Evolutionary conservation across 2,113 vertebrate species (phyloP), one percentile per base, ranked within the genome.

Genomic region (Platycercus adscitus): DNA sequence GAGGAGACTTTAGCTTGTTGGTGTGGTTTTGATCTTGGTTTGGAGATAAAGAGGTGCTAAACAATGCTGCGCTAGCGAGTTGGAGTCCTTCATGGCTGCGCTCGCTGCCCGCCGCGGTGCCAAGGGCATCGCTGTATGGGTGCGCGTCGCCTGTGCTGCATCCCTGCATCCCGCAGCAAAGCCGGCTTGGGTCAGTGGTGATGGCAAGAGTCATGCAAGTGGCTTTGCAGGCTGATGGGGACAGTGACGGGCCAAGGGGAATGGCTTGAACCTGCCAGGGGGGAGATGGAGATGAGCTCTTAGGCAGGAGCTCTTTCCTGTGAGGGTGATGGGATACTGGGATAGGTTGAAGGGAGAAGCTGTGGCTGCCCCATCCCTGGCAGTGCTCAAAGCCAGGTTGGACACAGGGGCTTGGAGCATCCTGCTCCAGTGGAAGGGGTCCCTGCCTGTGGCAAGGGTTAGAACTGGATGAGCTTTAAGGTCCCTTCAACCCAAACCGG

Each of bases 21-120:
- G 88, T 95, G 96, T 0, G 96, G 95, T 95, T 95, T 96, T 92
- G 85, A 89, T 95, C 86, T 97, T 5, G 96, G 95, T 97, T 96
- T 95, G 86, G 25, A 95, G 95, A 95, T 97, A 95, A 96, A 71
- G 80, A 91, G 92, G 94, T 91, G 95, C 93, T 85, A 81, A 95
- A 94, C 93, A 91, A 91, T 68, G 76, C 95, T 14, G 17, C 43
- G 82, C 46, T 16, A 92, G 41, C 0, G 46, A 58, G 64, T 35
- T 56, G 49, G 69, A 75, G 55, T 39, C 89, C 79, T 64, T 41
- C 17, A 2, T 0, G 2, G 39, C 65, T 50, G 43, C 26, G 46
- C 52, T n/a, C 4, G 24, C 66, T 88, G 66, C 60, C 56, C 6
- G 13, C 37, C 10, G 31, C 9, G 6, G 10, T 56, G 66, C 47